Conservation (phyloP, 2,113 vertebrate genomes). For the Callipepla californica region DNA sequence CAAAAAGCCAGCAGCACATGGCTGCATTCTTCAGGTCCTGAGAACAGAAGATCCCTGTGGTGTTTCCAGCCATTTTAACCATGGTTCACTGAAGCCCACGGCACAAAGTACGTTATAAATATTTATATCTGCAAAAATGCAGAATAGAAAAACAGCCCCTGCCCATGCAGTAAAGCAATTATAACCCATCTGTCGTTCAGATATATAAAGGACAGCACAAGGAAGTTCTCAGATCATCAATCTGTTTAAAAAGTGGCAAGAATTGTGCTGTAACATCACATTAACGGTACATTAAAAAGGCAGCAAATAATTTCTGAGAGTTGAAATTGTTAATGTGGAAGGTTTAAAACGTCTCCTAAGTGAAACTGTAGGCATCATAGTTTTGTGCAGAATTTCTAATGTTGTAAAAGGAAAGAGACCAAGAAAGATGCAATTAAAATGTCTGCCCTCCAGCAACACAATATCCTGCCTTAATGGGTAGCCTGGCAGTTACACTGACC, state of each 20-base stretch:
- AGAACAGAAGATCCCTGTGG: not conserved
- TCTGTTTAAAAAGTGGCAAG: not conserved
- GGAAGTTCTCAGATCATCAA: not conserved
- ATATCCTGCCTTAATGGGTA: not conserved
- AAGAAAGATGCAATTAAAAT: not conserved
- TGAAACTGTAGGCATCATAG: not conserved
- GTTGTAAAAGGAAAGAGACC: not conserved
- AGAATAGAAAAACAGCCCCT: not conserved
- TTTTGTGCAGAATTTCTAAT: not conserved
- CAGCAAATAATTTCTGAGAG: not conserved
- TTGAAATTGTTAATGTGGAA: not conserved
- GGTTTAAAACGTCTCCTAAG: not conserved
- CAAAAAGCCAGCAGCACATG: not conserved
- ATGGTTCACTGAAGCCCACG: not conserved
- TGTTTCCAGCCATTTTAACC: not conserved
- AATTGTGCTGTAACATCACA: not conserved
- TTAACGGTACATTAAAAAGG: not conserved
- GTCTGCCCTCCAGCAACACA: not conserved
- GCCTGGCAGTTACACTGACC: not conserved
- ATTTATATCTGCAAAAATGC: not conserved
- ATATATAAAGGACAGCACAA: not conserved
- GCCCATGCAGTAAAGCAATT: not conserved
- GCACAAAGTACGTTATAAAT: not conserved
- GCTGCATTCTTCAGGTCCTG: not conserved
- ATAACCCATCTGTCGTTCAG: not conserved